Base-by-base conservation (phyloP, 2,888 invertebrate genomes). In the Macaria liturata region DNA sequence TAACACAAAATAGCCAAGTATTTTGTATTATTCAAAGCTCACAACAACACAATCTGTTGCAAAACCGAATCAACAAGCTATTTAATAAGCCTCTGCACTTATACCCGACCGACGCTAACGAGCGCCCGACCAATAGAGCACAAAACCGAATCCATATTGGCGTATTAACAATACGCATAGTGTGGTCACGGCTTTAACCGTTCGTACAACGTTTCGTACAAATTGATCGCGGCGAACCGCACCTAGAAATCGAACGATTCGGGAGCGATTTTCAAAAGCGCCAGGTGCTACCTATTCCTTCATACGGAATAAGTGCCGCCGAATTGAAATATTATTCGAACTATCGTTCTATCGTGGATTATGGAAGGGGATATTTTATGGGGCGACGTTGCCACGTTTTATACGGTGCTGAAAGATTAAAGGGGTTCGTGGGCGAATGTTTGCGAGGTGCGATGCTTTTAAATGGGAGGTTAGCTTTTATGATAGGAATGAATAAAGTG, bases 251-350 rank as follows among this genome's bases (percentile, higher is more conserved):
- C 42, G 42, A 42, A 42, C 42, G 44, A 49, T 65, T 62, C 64
- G 68, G 61, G 70, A 74, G 69, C 74, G 68, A 77, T 76, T 78
- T 74, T 72, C 71, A 69, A 59, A 60, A 60, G 59, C 61, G 67
- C 69, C 80, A 80, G 80, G 81, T 82, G 66, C 68, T 39, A 9
- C 48, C 54, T 55, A 54, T 54, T 56, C 61, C 58, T 57, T 71
- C 74, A 69, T 74, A 70, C 73, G 73, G 75, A 59, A 59, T 55
- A 76, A 78, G 77, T 78, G 76, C 72, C 67, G 66, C 61, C 56
- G 74, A 76, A 81, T 77, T 80, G 81, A 81, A 81, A 83, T 82
- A 81, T 81, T 81, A 80, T 81, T 76, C 74, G 69, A 72, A 70
- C 76, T 74, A 76, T 72, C 74, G 71, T 66, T 73, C 73, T 73